Evolutionary conservation across 2,113 vertebrate genomes (phyloP).

Genomic region (Pteronura brasiliensis): DNA sequence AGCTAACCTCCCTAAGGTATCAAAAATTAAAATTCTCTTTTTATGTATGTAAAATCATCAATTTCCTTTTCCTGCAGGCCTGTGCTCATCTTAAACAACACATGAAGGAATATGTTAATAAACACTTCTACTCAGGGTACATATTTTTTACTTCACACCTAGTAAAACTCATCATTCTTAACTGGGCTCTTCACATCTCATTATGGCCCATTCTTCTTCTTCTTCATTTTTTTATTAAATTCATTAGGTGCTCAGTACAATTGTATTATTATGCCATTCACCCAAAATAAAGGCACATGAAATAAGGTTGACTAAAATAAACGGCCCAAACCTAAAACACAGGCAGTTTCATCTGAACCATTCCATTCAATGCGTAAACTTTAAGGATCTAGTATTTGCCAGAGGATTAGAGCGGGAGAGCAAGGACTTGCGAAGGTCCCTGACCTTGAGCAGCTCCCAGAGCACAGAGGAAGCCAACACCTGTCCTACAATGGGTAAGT

Average conservation of each 20-base stretch:
- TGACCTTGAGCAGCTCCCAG: not conserved
- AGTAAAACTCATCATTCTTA: not conserved
- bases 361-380: not conserved
- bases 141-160: conserved; percentile 25
- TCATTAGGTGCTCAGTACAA: not conserved
- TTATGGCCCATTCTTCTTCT: not conserved
- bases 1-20: not conserved
- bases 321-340: not conserved
- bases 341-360: not conserved
- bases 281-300: conserved; percentile 17
- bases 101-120: not conserved
- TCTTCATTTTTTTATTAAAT: not conserved
- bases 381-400: not conserved
- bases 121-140: not conserved
- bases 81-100: not conserved
- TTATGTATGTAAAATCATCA: not conserved
- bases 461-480: not conserved
- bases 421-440: not conserved
- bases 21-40: not conserved
- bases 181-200: not conserved
- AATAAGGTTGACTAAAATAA: not conserved
- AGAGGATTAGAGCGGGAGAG: not conserved
- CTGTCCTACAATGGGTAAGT: not conserved
- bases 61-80: not conserved
- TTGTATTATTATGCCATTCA: not conserved